Percentiles rank a stretch among this genome's conserved stretches.
These are phyloP conservation scores for Anguilla anguilla DNA, from an alignment of 2,797 vertebrate species.

Conservation along the genomic window DNA sequence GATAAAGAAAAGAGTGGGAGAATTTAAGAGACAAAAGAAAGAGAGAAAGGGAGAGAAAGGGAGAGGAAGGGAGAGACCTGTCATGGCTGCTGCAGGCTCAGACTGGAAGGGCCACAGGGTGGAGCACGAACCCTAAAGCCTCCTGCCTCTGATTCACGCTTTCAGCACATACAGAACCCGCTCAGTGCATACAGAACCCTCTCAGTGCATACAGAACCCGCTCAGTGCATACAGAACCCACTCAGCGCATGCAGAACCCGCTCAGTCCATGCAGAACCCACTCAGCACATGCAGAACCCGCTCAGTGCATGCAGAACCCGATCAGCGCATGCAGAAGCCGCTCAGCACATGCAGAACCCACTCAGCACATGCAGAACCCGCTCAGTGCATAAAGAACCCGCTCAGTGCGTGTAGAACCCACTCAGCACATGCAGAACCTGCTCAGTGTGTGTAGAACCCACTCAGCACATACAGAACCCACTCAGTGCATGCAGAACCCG, in stretches of 20 bases:
- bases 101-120: constrained; percentile 70
- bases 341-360: too few relatives aligned
- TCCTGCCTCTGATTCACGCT: constrained; percentile 39
- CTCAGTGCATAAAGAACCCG: constrained; percentile 51
- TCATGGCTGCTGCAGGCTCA: constrained; percentile 78
- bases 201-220: too few relatives aligned
- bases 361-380: constrained; percentile 43
- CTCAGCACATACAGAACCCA: constrained; percentile 59
- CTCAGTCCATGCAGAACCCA: too few relatives aligned
- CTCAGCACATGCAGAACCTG: constrained; percentile 41
- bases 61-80: constrained; percentile 35
- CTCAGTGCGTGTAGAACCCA: constrained; percentile 57
- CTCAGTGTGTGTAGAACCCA: constrained; percentile 64
- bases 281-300: too few relatives aligned
- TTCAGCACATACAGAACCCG: too few relatives aligned
- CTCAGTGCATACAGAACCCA: too few relatives aligned
- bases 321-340: too few relatives aligned
- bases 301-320: too few relatives aligned
- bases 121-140: constrained; percentile 69
- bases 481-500: too few relatives aligned
- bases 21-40: too few relatives aligned
- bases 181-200: too few relatives aligned
- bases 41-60: neutral
- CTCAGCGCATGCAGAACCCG: too few relatives aligned
- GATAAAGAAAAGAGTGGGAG: neutral